Conservation (phyloP, 2,113 vertebrate genomes). For the Leptocoma aspasia region DNA sequence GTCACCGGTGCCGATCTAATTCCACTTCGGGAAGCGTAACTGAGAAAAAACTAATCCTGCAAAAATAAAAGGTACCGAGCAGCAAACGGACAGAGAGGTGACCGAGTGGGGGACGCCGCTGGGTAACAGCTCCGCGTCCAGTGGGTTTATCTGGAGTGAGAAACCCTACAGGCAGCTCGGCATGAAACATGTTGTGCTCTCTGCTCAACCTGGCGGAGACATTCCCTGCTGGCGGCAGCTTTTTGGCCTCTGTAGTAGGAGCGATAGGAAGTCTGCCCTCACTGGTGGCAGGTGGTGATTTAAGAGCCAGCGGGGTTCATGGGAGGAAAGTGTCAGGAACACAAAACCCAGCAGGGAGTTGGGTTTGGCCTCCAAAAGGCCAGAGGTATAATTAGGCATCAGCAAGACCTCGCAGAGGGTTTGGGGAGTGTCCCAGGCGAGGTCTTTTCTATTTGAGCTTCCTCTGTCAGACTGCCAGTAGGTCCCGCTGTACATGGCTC, state of each 20-base stretch:
- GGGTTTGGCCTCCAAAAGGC: neutral
- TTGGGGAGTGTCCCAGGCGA: neutral
- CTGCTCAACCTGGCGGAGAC: neutral
- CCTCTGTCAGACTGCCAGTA: neutral
- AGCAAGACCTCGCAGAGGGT: neutral
- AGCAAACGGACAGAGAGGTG: neutral
- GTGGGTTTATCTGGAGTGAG: neutral
- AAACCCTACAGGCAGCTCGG: neutral
- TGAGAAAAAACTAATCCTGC: neutral
- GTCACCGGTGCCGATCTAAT: neutral
- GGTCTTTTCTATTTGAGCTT: neutral
- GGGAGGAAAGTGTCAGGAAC: neutral
- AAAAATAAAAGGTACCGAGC: neutral
- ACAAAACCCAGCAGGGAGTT: neutral
- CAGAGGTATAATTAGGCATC: neutral
- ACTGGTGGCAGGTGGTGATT: neutral
- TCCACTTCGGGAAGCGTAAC: neutral
- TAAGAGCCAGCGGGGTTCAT: neutral
- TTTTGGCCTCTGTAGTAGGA: neutral
- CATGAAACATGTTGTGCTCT: neutral
- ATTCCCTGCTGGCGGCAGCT: neutral
- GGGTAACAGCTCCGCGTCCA: rapidly evolving
- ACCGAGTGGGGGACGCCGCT: neutral
- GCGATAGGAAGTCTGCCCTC: neutral
- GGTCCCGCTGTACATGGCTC: neutral